Percentiles rank a stretch among this genome's conserved stretches.
phyloP scores from a whole-genome alignment of 2,797 vertebrate genomes.

The Notamacropus eugenii region DNA sequence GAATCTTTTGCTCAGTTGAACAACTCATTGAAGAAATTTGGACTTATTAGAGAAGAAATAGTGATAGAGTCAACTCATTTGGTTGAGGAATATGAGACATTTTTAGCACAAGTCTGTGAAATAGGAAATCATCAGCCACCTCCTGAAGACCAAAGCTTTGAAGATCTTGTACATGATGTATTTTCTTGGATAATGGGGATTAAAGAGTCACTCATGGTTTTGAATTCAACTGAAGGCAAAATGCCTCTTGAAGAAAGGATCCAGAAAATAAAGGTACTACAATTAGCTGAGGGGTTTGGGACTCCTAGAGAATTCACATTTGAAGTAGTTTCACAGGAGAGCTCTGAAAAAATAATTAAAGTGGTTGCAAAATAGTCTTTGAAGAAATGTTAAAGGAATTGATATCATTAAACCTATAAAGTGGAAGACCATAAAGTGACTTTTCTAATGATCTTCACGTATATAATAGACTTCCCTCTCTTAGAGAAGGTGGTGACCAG shows the following conservation, averaged over 20 bases:
- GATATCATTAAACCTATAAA: constrained; percentile 9
- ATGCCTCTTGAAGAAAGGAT: constrained; percentile 86
- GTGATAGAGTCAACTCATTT: constrained; percentile 86
- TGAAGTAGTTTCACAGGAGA: constrained; percentile 59
- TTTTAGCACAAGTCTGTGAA: constrained; percentile 80
- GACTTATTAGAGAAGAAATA: constrained; percentile 85
- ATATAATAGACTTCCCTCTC: not conserved
- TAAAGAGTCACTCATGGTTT: constrained; percentile 81
- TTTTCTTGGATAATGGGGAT: constrained; percentile 86
- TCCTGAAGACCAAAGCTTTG: constrained; percentile 84
- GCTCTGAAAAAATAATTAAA: constrained; percentile 44
- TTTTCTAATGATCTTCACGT: constrained; percentile 50
- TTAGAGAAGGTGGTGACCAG: constrained; percentile 5
- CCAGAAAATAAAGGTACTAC: constrained; percentile 87
- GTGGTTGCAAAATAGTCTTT: constrained; percentile 51
- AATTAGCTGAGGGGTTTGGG: constrained; percentile 55
- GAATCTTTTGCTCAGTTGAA: constrained; percentile 86
- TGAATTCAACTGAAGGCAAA: constrained; percentile 79
- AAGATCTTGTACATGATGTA: constrained; percentile 81
- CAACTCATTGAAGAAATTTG: constrained; percentile 86
- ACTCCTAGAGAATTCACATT: constrained; percentile 62
- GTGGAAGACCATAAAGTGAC: constrained; percentile 20
- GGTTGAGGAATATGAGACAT: constrained; percentile 85
- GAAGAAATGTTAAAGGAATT: constrained; percentile 40
- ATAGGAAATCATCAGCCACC: constrained; percentile 76